Evolutionary conservation across 53 echinoderm and acorn worm species (phyloP).

Genomic region (Arbacia lixula): DNA sequence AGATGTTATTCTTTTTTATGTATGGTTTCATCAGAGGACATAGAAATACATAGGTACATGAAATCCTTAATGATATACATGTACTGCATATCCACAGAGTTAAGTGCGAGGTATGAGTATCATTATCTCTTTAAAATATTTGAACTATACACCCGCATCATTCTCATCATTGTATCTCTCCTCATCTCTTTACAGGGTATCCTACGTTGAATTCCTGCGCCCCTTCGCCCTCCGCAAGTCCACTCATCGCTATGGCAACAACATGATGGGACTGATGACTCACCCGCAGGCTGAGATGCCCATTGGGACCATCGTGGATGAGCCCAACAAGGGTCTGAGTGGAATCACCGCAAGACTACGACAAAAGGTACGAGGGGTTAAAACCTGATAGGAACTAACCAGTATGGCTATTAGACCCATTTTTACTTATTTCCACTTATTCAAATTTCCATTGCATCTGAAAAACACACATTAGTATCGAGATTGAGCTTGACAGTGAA

Average conservation of each 20-base stretch:
- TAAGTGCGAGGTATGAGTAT: too few species aligned
- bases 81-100: background rate
- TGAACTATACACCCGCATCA: background rate
- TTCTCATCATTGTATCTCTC: background rate
- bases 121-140: background rate
- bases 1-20: too few species aligned
- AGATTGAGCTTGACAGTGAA: too few species aligned
- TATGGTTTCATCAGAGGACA: too few species aligned
- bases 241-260: conserved; percentile 93
- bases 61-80: background rate
- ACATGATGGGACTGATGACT: conserved; percentile 80
- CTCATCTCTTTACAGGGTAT: conserved; percentile 78
- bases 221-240: conserved; percentile 93
- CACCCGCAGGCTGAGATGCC: conserved; percentile 96
- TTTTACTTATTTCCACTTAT: too few species aligned
- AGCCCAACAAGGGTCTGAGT: conserved; percentile 90
- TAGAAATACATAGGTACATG: background rate
- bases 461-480: too few species aligned
- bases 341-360: conserved; percentile 93
- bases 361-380: conserved; percentile 95
- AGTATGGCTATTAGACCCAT: too few species aligned
- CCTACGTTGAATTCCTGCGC: conserved; percentile 91
- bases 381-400: too few species aligned
- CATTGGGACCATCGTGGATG: conserved; percentile 88
- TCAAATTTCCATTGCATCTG: too few species aligned